phyloP scores from a whole-genome alignment of 2,888 invertebrate species.

The Lamellibrachia columna region DNA sequence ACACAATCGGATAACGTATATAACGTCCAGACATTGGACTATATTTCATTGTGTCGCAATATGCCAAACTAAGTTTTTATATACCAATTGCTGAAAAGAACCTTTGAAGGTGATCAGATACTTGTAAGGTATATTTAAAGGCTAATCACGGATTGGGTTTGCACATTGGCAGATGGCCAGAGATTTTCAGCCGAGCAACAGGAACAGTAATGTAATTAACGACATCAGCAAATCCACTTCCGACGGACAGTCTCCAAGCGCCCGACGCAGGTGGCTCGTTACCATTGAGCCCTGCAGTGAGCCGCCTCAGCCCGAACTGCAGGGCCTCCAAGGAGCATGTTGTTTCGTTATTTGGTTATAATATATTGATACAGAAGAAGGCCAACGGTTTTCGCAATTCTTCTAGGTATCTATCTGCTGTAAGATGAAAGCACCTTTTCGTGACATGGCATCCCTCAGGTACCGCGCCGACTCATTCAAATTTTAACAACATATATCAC shows the following conservation, averaged over 20 bases:
- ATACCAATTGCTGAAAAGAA: not conserved
- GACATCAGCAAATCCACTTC: not conserved
- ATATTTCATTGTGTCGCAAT: not conserved
- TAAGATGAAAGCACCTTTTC: not conserved
- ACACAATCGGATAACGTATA: no score
- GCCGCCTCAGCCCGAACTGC: not conserved
- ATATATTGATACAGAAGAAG: not conserved
- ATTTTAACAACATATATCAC: not conserved
- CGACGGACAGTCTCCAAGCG: slow-evolving; percentile 6
- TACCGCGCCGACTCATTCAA: not conserved
- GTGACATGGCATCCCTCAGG: not conserved
- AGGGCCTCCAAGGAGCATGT: not conserved
- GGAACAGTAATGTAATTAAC: not conserved
- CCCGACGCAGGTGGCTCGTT: not conserved
- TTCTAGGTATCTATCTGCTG: not conserved
- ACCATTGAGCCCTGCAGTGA: not conserved
- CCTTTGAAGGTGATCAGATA: not conserved
- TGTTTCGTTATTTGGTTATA: not conserved
- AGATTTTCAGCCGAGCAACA: not conserved
- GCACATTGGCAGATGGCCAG: not conserved
- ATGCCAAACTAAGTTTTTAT: not conserved
- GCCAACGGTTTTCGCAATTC: not conserved
- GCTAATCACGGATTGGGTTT: not conserved
- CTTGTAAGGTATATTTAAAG: not conserved
- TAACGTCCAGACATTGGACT: no score